Conservation (phyloP, 2,113 vertebrate genomes). For the Psittacula cyanocephala region DNA sequence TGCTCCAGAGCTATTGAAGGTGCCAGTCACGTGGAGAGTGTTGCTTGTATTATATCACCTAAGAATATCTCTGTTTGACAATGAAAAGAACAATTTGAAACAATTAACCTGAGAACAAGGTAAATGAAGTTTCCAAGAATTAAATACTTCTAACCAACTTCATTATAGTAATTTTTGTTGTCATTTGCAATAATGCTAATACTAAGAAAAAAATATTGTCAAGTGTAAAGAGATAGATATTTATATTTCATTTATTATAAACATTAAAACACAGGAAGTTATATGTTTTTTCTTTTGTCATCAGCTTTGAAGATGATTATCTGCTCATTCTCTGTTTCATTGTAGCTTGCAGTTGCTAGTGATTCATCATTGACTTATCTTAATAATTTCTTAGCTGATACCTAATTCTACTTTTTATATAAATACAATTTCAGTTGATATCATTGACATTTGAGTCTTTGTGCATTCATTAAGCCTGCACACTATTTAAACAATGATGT, state of each 20-base stretch:
- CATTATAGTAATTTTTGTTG: neutral
- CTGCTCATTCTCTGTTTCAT: neutral
- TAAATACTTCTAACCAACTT: neutral
- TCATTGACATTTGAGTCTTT: constrained; percentile 52
- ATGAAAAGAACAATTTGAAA: neutral
- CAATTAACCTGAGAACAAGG: neutral
- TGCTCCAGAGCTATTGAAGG: neutral
- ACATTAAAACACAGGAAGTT: neutral
- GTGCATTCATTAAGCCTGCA: constrained; percentile 51
- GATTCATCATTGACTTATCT: constrained; percentile 10
- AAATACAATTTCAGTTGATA: constrained; percentile 63
- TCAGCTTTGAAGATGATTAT: neutral
- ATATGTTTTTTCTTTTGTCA: neutral
- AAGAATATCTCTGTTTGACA: neutral
- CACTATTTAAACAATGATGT: constrained; percentile 51
- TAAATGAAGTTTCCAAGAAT: neutral
- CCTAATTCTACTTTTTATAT: constrained; percentile 1
- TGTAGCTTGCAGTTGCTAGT: neutral
- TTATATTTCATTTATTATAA: neutral
- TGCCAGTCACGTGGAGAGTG: neutral
- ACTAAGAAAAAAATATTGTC: neutral
- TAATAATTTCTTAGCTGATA: constrained; percentile 12
- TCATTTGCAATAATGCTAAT: neutral
- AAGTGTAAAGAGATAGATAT: neutral
- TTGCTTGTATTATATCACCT: neutral